Evolutionary conservation across 2,888 invertebrate species (phyloP).

Genomic region (Limnephilus auricula): DNA sequence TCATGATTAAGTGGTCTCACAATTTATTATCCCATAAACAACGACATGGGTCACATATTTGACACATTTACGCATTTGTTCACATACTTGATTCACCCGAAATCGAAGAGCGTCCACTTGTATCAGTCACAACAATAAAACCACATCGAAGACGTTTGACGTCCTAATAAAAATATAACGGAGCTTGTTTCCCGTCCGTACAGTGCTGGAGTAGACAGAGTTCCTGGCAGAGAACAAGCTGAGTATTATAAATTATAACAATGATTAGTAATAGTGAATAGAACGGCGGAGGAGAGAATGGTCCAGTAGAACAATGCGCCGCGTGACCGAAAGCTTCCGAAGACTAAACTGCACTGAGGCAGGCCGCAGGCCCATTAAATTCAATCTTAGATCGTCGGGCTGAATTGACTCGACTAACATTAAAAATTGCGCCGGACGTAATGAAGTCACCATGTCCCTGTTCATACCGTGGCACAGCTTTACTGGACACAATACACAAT

Average conservation of each 20-base stretch:
- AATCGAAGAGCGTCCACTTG: conserved; percentile 17
- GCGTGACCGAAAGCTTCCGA: conserved; percentile 22
- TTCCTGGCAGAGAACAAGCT: background rate
- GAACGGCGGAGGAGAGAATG: background rate
- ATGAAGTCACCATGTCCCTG: background rate
- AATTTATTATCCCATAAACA: conserved; percentile 31
- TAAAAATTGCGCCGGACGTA: conserved; percentile 21
- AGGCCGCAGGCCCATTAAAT: background rate
- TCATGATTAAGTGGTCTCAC: conserved; percentile 22
- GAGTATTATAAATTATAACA: too few relatives aligned
- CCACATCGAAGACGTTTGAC: background rate
- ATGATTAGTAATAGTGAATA: background rate
- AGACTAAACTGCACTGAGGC: conserved; percentile 28
- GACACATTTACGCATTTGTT: background rate
- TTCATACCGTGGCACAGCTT: conserved; percentile 4
- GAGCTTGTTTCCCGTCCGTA: background rate
- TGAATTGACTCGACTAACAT: background rate
- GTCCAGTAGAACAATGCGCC: background rate
- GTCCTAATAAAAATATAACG: background rate
- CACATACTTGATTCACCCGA: background rate
- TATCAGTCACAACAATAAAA: conserved; percentile 4
- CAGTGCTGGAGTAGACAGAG: background rate
- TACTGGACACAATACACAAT: conserved; percentile 13
- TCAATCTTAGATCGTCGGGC: conserved; percentile 25
- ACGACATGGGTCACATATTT: conserved; percentile 17